These are phyloP conservation scores for Cygnus olor DNA, from an alignment of 2,797 vertebrate genomes.

Conservation along the genomic window DNA sequence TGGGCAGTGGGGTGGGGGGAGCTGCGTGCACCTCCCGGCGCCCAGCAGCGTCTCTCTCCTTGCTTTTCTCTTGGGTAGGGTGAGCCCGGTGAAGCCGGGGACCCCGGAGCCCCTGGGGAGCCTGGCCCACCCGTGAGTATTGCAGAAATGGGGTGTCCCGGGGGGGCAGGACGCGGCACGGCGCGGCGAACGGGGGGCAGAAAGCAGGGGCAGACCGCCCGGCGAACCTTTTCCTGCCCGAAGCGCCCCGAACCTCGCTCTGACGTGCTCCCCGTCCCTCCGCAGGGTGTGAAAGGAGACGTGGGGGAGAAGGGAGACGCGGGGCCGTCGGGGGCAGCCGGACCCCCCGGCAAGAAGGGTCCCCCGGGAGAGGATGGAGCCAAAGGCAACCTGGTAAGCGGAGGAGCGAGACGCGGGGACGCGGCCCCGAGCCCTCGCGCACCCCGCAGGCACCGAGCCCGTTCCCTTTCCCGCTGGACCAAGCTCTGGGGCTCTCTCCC, in stretches of 20 bases:
- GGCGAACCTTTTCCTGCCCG: not conserved
- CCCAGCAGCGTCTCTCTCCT: accelerated
- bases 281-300: slow-evolving; percentile 88
- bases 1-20: not conserved
- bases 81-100: slow-evolving; percentile 89
- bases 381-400: slow-evolving; percentile 88
- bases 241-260: not conserved
- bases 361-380: slow-evolving; percentile 89
- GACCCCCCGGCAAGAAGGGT: slow-evolving; percentile 89
- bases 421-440: accelerated
- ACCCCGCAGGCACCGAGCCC: not conserved
- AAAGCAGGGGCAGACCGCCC: too few species aligned
- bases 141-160: not conserved
- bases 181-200: not conserved
- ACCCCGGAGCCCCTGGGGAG: slow-evolving; percentile 84
- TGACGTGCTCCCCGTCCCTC: not conserved
- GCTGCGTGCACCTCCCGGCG: not conserved
- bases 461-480: not conserved
- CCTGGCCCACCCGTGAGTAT: slow-evolving; percentile 84
- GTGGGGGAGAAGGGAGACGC: slow-evolving; percentile 91
- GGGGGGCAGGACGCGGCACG: not conserved
- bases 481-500: not conserved
- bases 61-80: slow-evolving; percentile 76
- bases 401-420: too few species aligned
- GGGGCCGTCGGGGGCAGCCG: slow-evolving; percentile 85